Conservation (phyloP, 2,888 invertebrate species). For the Scaptomyza flava region DNA sequence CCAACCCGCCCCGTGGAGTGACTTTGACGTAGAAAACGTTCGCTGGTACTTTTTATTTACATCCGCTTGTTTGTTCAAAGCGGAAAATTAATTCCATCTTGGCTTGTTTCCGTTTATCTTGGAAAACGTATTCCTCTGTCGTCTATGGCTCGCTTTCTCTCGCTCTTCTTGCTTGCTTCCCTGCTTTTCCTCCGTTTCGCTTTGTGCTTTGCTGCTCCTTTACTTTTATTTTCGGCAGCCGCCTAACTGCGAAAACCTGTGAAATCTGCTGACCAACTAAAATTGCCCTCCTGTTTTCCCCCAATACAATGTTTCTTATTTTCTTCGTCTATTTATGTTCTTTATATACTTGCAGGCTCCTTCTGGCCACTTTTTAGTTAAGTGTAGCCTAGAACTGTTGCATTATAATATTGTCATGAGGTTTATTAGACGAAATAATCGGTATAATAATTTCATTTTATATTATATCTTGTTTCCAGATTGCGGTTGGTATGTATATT, state of each 20-base stretch:
- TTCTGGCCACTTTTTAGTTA: slow-evolving; percentile 43
- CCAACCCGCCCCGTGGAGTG: slow-evolving; percentile 10
- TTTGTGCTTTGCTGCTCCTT: slow-evolving; percentile 50
- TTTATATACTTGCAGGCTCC: slow-evolving; percentile 31
- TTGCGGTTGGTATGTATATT: not conserved
- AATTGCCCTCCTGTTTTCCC: slow-evolving; percentile 50
- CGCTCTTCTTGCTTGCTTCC: not conserved
- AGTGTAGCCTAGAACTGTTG: slow-evolving; percentile 15
- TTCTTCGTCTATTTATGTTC: slow-evolving; percentile 43
- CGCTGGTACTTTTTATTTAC: slow-evolving; percentile 79
- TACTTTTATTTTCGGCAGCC: slow-evolving; percentile 61
- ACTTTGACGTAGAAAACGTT: slow-evolving; percentile 68
- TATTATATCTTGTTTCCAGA: not conserved
- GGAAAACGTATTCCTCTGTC: slow-evolving; percentile 72
- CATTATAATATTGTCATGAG: slow-evolving; percentile 26
- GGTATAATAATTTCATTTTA: not conserved
- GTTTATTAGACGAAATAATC: slow-evolving; percentile 32
- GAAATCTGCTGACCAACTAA: slow-evolving; percentile 67
- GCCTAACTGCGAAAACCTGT: slow-evolving; percentile 27
- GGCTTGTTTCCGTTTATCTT: slow-evolving; percentile 83
- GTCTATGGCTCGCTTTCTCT: slow-evolving; percentile 37
- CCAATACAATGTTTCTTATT: slow-evolving; percentile 10
- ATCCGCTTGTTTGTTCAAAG: slow-evolving; percentile 84
- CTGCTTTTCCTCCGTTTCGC: slow-evolving; percentile 19
- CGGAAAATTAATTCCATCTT: slow-evolving; percentile 85